Base-by-base conservation (phyloP, 1,140 invertebrate genomes). In the Oncopodura yosiiana region DNA sequence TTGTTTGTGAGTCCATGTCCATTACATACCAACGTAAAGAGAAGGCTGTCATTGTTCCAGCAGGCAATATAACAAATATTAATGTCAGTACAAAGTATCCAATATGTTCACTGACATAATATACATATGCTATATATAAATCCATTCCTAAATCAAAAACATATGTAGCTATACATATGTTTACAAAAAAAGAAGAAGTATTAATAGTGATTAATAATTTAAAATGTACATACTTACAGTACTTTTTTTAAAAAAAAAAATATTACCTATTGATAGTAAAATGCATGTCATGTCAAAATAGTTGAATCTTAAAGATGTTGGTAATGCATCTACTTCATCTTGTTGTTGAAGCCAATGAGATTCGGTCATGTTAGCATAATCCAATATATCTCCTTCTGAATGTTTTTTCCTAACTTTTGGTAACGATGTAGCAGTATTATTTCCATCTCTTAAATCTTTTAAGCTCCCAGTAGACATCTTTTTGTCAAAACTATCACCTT, bases 61-160 rank as follows among this genome's bases (percentile, higher is more conserved):
- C 78, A 49, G 80, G 80, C 58, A 81, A 67, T 42, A 80, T 68
- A 30, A 82, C 78, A 65, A 82, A 81, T 23, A 70, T 71, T 8
- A 80, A 57, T 3, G 80, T 81, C 61, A 77, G 73, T 8, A 73
- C 71, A 64, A 80, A 81, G 60, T 78, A 79, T 39, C 66, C 66
- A 60, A 73, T 68, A 57, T 74, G 69, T 26, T 67, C 64, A 27
- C 71, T 70, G 52, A 71, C 77, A 77, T 70, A 68, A 58, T 76
- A 77, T 55, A 75, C 67, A 44, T 79, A 76, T 27, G 79, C 78
- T 18, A 81, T 68, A 67, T 81, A 80, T 23, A 79, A 74, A 69
- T 81, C 79, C n/a, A 80, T 68, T 16, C 73, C 75, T 3, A 81
- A 67, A 69, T 82, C 80, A 16, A 79, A 68, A n/a, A 80, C 70